Conservation (phyloP, 2,888 invertebrate genomes). For the Agonopterix alstromeriana region DNA sequence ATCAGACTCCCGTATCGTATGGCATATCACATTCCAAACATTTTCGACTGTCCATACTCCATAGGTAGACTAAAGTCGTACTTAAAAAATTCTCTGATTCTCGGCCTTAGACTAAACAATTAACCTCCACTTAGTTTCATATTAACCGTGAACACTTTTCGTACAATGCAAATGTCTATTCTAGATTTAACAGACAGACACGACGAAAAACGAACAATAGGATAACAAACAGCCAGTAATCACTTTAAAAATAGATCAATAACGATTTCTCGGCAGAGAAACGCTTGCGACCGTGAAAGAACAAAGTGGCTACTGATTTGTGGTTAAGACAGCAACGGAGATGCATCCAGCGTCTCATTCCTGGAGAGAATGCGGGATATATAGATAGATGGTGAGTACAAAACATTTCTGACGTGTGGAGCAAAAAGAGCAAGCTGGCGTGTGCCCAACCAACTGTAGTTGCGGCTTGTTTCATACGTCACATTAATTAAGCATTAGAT, state of each 20-base stretch:
- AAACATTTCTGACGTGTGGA: slow-evolving; percentile 36
- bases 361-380: slow-evolving; percentile 41
- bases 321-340: slow-evolving; percentile 22
- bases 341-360: slow-evolving; percentile 36
- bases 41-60: no score
- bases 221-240: slow-evolving; percentile 46
- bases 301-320: slow-evolving; percentile 70
- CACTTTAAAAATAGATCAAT: slow-evolving; percentile 55
- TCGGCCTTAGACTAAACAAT: slow-evolving; percentile 30
- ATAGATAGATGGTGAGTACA: slow-evolving; percentile 13
- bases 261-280: slow-evolving; percentile 44
- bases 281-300: slow-evolving; percentile 53
- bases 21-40: no score
- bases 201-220: slow-evolving; percentile 42
- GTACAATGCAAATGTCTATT: slow-evolving; percentile 28
- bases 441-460: slow-evolving; percentile 60
- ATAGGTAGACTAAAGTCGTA: no score
- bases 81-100: no score
- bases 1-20: no score
- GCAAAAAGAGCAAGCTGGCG: slow-evolving; percentile 64
- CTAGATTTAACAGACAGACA: slow-evolving; percentile 27
- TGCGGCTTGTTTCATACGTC: slow-evolving; percentile 60
- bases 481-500: slow-evolving; percentile 69
- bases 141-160: slow-evolving; percentile 46
- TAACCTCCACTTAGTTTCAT: slow-evolving; percentile 45